Percentiles rank a stretch among this genome's conserved stretches.
Evolutionary conservation across 2,888 invertebrate genomes (phyloP).

Genomic region (Dolichopus griseipennis): DNA sequence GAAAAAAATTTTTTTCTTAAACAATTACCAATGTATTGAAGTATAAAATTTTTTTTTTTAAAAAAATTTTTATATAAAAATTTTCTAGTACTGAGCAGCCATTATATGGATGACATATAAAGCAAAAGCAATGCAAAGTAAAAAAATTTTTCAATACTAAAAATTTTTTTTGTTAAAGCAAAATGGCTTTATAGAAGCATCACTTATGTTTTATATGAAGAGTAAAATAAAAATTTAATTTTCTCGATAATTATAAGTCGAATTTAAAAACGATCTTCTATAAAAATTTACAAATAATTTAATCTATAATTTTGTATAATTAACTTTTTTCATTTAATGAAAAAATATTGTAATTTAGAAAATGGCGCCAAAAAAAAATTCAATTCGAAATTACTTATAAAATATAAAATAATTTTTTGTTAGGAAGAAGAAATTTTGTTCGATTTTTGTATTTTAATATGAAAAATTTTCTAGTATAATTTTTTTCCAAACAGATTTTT

Average conservation of each 20-base stretch:
- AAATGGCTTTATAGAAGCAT: constrained; percentile 22
- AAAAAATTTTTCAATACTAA: not conserved
- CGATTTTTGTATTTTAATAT: not conserved
- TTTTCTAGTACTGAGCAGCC: constrained; percentile 1
- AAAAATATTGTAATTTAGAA: constrained; percentile 17
- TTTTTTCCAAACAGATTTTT: not conserved
- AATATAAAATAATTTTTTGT: not conserved
- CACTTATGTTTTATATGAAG: constrained; percentile 18
- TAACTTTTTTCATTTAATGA: constrained; percentile 14
- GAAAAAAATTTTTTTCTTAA: constrained; percentile 17
- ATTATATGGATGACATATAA: not conserved
- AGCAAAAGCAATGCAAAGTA: not conserved
- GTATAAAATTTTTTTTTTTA: not conserved
- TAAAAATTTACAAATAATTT: constrained; percentile 22
- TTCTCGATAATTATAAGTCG: not conserved
- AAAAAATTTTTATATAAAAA: not conserved
- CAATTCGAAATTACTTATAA: not conserved
- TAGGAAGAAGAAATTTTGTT: not conserved
- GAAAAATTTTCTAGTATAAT: not conserved
- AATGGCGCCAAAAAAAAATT: constrained; percentile 24
- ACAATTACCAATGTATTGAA: constrained; percentile 12
- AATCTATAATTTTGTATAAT: constrained; percentile 17
- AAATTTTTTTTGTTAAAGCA: constrained; percentile 7
- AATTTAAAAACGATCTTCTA: constrained; percentile 22
- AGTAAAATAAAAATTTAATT: constrained; percentile 20